phyloP scores from a whole-genome alignment of 2,113 vertebrate genomes.

The Puma concolor region DNA sequence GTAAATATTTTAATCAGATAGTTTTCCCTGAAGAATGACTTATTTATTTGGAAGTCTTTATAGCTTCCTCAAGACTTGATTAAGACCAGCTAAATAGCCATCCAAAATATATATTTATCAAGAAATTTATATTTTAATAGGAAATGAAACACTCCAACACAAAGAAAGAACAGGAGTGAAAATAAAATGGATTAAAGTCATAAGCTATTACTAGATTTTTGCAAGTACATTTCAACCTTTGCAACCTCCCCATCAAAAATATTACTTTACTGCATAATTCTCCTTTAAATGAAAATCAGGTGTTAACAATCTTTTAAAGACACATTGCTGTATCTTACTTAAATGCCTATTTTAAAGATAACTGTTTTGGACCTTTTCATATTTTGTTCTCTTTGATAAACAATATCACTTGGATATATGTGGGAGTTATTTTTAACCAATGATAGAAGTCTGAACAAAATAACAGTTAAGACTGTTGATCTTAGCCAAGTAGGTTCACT shows the following conservation, averaged over 20 bases:
- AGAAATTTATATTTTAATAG: neutral
- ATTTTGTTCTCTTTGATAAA: neutral
- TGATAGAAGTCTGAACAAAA: neutral
- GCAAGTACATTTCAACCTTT: neutral
- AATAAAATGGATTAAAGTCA: neutral
- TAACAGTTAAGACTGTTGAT: neutral
- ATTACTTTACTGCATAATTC: neutral
- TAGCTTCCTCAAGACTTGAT: neutral
- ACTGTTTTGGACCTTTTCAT: neutral
- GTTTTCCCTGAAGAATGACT: neutral
- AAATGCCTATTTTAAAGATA: neutral
- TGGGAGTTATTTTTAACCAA: constrained; percentile 17
- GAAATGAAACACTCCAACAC: neutral
- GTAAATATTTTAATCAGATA: constrained; percentile 36
- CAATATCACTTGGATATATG: neutral
- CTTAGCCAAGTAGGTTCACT: neutral
- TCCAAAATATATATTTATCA: neutral
- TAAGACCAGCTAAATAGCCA: neutral
- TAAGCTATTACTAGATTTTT: neutral
- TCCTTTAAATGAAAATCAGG: neutral
- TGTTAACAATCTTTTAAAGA: neutral
- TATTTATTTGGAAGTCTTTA: constrained; percentile 10
- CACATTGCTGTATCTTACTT: neutral
- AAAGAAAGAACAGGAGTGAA: neutral
- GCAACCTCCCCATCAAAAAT: neutral